These are phyloP conservation scores for Endomychus coccineus DNA, from an alignment of 2,888 invertebrate genomes.

Conservation along the genomic window DNA sequence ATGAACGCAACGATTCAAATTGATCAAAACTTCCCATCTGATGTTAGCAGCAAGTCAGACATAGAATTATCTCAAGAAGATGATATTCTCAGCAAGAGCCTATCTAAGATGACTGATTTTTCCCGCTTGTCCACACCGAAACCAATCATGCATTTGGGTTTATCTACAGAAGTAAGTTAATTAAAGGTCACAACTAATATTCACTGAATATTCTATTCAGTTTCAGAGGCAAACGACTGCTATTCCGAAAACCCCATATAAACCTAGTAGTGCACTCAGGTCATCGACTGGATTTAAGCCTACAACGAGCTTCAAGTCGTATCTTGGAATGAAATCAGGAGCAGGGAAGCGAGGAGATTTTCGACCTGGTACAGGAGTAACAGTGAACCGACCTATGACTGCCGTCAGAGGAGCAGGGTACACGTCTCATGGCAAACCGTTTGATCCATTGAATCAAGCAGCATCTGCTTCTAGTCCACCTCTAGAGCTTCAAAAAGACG, in stretches of 20 bases:
- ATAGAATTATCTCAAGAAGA: no score
- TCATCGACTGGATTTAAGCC: constrained; percentile 35
- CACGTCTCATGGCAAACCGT: constrained; percentile 65
- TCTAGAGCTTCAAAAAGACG: constrained; percentile 66
- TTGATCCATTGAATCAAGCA: constrained; percentile 72
- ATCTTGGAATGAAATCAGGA: constrained; percentile 12
- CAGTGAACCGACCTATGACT: constrained; percentile 75
- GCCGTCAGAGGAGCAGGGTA: constrained; percentile 96
- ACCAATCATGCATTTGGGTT: constrained; percentile 50
- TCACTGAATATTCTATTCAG: constrained; percentile 17
- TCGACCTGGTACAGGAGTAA: constrained; percentile 37
- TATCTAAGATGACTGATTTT: no score
- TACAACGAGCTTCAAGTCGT: constrained; percentile 29
- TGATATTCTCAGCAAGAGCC: no score
- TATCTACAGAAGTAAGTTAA: constrained; percentile 48
- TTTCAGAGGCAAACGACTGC: constrained; percentile 30
- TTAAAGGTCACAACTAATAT: constrained; percentile 7
- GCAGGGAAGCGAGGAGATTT: constrained; percentile 22
- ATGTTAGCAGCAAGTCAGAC: no score
- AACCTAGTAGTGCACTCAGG: constrained; percentile 30
- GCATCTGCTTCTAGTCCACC: constrained; percentile 50
- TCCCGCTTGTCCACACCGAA: constrained; percentile 40
- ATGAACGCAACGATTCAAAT: no score
- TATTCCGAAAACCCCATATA: constrained; percentile 31
- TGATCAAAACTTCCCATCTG: no score